These are phyloP conservation scores for Panthera tigris DNA, from an alignment of 2,113 vertebrate genomes.

Conservation along the genomic window DNA sequence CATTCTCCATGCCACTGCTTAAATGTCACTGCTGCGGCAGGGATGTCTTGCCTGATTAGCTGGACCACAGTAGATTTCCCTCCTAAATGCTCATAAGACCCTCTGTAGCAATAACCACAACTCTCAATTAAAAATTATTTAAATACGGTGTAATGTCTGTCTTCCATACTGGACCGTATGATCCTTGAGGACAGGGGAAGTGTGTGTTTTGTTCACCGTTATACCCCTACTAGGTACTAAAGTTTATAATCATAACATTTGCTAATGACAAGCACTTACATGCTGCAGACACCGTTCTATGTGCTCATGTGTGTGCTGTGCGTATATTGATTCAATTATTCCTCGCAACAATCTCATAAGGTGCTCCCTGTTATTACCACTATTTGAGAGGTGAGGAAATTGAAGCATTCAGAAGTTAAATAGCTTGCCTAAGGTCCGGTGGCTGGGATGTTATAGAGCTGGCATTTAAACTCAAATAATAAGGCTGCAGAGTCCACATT, in stretches of 20 bases:
- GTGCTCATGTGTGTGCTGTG: neutral
- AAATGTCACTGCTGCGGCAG: neutral
- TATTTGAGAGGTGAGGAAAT: neutral
- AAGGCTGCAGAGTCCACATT: neutral
- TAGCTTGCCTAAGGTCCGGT: neutral
- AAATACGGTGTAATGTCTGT: neutral
- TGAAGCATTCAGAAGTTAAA: neutral
- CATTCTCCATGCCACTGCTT: neutral
- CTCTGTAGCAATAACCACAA: neutral
- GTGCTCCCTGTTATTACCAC: neutral
- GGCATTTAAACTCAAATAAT: neutral
- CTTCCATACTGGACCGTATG: neutral
- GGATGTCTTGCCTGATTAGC: neutral
- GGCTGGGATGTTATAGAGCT: neutral
- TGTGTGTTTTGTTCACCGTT: neutral
- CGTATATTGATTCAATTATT: slow-evolving; percentile 6
- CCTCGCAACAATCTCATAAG: neutral
- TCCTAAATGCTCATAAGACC: neutral
- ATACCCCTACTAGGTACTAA: neutral
- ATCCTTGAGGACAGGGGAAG: neutral
- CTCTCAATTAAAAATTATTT: slow-evolving; percentile 10
- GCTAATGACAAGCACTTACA: neutral
- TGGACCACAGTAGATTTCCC: neutral
- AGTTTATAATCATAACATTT: neutral
- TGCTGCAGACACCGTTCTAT: neutral